Conservation (phyloP, 2,113 vertebrate genomes). For the Ornithorhynchus anatinus region DNA sequence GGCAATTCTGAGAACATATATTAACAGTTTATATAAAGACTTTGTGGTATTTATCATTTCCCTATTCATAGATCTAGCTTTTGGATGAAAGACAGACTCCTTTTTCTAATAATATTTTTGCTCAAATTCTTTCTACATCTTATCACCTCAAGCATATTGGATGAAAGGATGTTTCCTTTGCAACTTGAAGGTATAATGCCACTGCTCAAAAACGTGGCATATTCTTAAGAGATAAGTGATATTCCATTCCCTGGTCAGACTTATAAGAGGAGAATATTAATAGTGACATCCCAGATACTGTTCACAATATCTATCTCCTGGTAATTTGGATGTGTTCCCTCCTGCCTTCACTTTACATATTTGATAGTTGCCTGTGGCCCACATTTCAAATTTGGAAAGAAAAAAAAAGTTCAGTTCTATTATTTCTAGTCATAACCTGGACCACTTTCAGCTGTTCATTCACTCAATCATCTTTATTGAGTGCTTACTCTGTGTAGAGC, state of each 20-base stretch:
- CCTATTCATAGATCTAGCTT: no score
- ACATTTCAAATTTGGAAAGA: accelerated
- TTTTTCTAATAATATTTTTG: no score
- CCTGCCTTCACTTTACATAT: neutral
- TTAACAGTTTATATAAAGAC: no score
- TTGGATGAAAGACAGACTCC: no score
- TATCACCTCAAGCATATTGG: neutral
- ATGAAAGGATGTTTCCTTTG: neutral
- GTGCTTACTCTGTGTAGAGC: no score
- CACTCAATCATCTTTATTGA: no score
- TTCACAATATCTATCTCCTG: neutral
- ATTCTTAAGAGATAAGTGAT: neutral
- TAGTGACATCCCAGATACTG: neutral
- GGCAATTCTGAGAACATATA: no score
- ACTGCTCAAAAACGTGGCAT: neutral
- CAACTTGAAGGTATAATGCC: neutral
- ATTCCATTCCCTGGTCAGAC: neutral
- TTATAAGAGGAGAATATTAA: neutral
- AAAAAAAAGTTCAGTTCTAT: neutral
- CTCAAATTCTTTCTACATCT: neutral
- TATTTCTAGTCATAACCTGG: neutral
- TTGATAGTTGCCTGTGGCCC: neutral
- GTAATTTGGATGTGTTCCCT: neutral
- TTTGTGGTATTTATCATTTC: no score
- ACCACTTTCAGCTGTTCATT: no score